Evolutionary conservation across 2,888 invertebrate species (phyloP).

Genomic region (Epirrhoe alternata): DNA sequence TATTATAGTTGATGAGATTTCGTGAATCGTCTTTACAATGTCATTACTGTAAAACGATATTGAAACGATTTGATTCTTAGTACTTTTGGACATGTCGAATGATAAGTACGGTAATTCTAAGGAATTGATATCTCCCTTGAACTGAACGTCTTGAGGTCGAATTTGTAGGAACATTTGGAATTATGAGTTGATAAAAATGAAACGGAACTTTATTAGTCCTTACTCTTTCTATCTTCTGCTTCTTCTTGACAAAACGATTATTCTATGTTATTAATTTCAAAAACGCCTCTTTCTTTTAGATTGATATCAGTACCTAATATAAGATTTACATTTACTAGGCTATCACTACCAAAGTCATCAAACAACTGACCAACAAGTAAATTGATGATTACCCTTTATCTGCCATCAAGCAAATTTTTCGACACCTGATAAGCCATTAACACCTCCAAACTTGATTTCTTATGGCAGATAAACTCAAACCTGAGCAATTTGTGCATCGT

Average conservation of each 20-base stretch:
- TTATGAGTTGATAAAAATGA: not conserved
- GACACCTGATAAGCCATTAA: slow-evolving; percentile 32
- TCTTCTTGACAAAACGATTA: not conserved
- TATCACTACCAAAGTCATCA: not conserved
- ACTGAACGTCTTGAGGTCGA: not conserved
- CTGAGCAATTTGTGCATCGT: slow-evolving; percentile 48
- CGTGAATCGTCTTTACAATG: slow-evolving; percentile 63
- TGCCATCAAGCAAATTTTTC: slow-evolving; percentile 19
- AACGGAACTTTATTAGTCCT: not conserved
- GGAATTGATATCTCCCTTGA: slow-evolving; percentile 23
- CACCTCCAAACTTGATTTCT: slow-evolving; percentile 27
- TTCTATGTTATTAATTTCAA: too few species aligned
- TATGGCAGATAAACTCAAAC: slow-evolving; percentile 43
- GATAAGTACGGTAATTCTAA: slow-evolving; percentile 23
- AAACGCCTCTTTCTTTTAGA: too few species aligned
- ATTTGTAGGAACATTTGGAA: not conserved
- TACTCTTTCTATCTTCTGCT: not conserved
- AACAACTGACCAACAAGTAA: not conserved
- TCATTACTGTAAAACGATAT: slow-evolving; percentile 67
- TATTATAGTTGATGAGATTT: slow-evolving; percentile 72
- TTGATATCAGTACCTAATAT: too few species aligned
- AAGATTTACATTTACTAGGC: too few species aligned
- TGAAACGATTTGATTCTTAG: slow-evolving; percentile 61
- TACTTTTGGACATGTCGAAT: slow-evolving; percentile 30
- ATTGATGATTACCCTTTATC: not conserved